A percentile compares a stretch with the other conserved stretches of the same genome.
Conservation (phyloP, 2,888 invertebrate species). For the Linyphia triangularis region DNA sequence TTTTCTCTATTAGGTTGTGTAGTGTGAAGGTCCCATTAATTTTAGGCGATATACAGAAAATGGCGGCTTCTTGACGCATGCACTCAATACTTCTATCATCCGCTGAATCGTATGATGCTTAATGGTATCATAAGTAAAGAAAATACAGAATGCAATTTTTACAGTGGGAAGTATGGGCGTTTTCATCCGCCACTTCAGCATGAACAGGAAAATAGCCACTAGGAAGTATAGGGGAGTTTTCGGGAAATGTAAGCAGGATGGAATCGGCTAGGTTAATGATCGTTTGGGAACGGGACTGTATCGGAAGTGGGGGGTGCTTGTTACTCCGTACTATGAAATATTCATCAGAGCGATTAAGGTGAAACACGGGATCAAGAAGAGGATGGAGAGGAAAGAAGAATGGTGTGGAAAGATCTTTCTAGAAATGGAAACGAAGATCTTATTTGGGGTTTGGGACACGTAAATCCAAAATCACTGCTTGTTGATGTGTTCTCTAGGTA, state of each 20-base stretch:
- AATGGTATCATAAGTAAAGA: not conserved
- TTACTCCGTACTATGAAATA: slow-evolving; percentile 53
- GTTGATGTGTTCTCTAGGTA: not conserved
- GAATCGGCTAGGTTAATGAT: slow-evolving; percentile 49
- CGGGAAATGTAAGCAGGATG: slow-evolving; percentile 3
- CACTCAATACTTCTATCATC: not conserved
- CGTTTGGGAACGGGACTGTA: slow-evolving; percentile 12
- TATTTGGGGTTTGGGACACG: slow-evolving; percentile 23
- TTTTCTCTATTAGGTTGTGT: too few relatives aligned
- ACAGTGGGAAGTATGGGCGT: slow-evolving; percentile 29
- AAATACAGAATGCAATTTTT: slow-evolving; percentile 10
- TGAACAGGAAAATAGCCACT: not conserved
- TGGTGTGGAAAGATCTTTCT: slow-evolving; percentile 5
- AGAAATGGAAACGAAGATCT: slow-evolving; percentile 33
- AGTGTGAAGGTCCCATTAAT: too few relatives aligned
- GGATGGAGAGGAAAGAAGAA: slow-evolving; percentile 7
- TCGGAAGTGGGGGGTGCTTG: slow-evolving; percentile 39
- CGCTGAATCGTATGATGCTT: too few relatives aligned
- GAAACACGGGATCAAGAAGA: not conserved
- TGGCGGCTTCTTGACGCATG: not conserved
- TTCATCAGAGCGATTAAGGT: slow-evolving; percentile 53
- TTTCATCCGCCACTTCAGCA: slow-evolving; percentile 22
- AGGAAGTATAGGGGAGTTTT: not conserved
- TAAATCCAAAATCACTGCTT: slow-evolving; percentile 24
- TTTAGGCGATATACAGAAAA: not conserved